A percentile compares a stretch with the other conserved stretches of the same genome.
phyloP scores from a whole-genome alignment of 2,888 invertebrate genomes.

The Phania funesta region DNA sequence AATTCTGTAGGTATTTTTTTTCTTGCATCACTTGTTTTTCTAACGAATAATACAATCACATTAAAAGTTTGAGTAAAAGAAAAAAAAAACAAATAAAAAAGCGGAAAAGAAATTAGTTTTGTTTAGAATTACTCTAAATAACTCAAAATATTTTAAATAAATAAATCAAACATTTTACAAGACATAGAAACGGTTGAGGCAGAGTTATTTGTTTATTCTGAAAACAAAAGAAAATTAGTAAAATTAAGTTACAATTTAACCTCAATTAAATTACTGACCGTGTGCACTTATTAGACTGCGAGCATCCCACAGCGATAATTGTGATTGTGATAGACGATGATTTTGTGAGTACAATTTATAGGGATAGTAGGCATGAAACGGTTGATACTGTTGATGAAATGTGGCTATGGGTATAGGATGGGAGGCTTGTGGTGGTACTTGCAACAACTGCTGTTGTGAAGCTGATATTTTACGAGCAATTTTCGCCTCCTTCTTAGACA shows the following conservation, averaged over 20 bases:
- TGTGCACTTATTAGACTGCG: conserved; percentile 79
- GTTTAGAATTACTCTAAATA: conserved; percentile 43
- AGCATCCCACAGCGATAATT: conserved; percentile 79
- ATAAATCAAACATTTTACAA: conserved; percentile 40
- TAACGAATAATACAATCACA: conserved; percentile 51
- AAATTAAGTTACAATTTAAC: neutral
- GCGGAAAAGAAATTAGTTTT: conserved; percentile 20
- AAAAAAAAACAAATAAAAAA: conserved; percentile 9
- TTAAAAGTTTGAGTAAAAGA: conserved; percentile 26
- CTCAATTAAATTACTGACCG: conserved; percentile 69
- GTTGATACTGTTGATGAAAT: conserved; percentile 75
- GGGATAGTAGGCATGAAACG: conserved; percentile 75
- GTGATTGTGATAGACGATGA: conserved; percentile 79
- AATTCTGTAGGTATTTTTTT: neutral
- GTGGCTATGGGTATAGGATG: conserved; percentile 79
- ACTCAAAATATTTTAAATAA: conserved; percentile 47
- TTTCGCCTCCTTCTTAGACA: conserved; percentile 76
- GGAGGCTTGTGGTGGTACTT: conserved; percentile 70
- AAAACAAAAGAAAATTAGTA: conserved; percentile 35
- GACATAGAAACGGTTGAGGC: neutral
- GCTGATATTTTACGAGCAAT: conserved; percentile 79
- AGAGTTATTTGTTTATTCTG: conserved; percentile 71
- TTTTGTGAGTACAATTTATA: conserved; percentile 78
- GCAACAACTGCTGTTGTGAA: conserved; percentile 72
- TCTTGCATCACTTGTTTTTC: neutral